phyloP scores from a whole-genome alignment of 2,888 invertebrate species.

The Harpalus rufipes region DNA sequence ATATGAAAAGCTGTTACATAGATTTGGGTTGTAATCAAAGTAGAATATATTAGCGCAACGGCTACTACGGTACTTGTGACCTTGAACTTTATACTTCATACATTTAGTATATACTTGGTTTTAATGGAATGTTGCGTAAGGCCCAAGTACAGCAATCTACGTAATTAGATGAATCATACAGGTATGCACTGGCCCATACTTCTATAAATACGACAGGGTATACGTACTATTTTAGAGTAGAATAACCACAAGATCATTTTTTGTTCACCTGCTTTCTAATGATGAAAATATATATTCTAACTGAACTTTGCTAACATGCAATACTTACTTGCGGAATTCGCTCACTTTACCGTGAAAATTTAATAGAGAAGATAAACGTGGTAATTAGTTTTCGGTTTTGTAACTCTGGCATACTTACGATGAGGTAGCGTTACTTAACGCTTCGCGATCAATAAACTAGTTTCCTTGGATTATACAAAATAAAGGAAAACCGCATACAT shows the following conservation, averaged over 20 bases:
- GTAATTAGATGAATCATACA: not conserved
- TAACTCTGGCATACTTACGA: conserved; percentile 28
- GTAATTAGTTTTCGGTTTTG: conserved; percentile 63
- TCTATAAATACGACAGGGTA: not conserved
- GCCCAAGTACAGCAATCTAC: not conserved
- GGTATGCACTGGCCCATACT: not conserved
- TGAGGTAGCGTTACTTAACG: conserved; percentile 31
- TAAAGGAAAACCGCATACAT: conserved; percentile 33
- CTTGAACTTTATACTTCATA: not conserved
- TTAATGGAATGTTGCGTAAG: not conserved
- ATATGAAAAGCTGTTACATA: too few species aligned
- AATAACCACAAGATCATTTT: not conserved
- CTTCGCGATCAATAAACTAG: conserved; percentile 25
- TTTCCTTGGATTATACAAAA: conserved; percentile 43
- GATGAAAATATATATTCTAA: not conserved
- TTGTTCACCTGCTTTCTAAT: not conserved
- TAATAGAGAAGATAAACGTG: conserved; percentile 53
- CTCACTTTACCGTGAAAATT: conserved; percentile 42
- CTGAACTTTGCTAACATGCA: not conserved
- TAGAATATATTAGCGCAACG: too few species aligned
- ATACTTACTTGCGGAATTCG: not conserved
- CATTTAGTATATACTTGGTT: not conserved
- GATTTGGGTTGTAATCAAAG: too few species aligned
- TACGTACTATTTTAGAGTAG: not conserved
- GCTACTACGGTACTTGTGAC: not conserved